Percentiles rank a stretch among this genome's conserved stretches.
phyloP scores from a whole-genome alignment of 2,797 vertebrate genomes.

The Coreius guichenoti region DNA sequence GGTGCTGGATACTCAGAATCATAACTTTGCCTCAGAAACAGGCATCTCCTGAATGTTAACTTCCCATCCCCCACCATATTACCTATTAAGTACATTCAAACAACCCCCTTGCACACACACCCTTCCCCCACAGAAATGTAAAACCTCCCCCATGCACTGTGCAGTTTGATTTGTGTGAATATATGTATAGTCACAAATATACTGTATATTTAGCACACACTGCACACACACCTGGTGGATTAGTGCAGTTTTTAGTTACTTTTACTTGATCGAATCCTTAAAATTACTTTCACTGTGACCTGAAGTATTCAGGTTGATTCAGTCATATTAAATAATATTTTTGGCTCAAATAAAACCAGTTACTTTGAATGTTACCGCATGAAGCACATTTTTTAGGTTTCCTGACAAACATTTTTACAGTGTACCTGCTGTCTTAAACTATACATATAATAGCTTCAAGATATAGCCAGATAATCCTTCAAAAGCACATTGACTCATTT shows the following conservation, averaged over 20 bases:
- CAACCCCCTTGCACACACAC: conserved; percentile 49
- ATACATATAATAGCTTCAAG: not conserved
- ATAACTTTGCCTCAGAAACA: conserved; percentile 54
- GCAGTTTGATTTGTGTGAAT: conserved; percentile 48
- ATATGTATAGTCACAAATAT: conserved; percentile 45
- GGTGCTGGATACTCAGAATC: conserved; percentile 31
- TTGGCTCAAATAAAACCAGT: not conserved
- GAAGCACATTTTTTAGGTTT: not conserved
- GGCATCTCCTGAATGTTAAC: conserved; percentile 49
- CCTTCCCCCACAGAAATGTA: conserved; percentile 55
- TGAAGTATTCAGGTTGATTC: not conserved
- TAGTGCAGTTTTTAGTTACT: not conserved
- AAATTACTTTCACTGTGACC: not conserved
- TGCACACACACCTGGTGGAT: not conserved
- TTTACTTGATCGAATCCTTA: conserved; percentile 3
- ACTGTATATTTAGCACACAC: conserved; percentile 27
- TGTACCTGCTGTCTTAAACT: not conserved
- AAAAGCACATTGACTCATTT: not conserved
- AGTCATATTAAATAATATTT: not conserved
- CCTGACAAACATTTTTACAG: conserved; percentile 11
- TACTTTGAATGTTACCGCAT: not conserved
- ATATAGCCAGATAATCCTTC: not conserved
- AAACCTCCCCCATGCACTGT: conserved; percentile 45
- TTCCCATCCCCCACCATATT: conserved; percentile 54
- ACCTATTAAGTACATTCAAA: conserved; percentile 62